Percentiles rank a stretch among this genome's conserved stretches.
phyloP scores from a whole-genome alignment of 2,797 vertebrate genomes.

The Pyrrhura leucotis region DNA sequence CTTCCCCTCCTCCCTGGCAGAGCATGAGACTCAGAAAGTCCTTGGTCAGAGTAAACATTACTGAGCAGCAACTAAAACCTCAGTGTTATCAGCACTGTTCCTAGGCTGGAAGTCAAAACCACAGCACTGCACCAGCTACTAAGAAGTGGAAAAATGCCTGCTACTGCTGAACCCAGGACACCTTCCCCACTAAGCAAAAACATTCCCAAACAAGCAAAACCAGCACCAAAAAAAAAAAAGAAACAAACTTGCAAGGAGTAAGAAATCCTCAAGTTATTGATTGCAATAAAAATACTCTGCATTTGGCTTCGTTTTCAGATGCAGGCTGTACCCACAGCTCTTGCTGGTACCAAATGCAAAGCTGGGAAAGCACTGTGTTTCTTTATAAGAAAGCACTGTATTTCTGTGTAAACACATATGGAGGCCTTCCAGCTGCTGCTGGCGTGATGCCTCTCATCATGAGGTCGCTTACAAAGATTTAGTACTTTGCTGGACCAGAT shows the following conservation, averaged over 20 bases:
- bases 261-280: neutral
- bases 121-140: too few species aligned
- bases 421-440: neutral
- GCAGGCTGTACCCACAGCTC: neutral
- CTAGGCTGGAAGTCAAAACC: too few species aligned
- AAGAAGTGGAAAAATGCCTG: too few species aligned
- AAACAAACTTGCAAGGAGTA: neutral
- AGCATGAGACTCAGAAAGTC: too few species aligned
- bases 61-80: too few species aligned
- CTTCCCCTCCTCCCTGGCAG: too few species aligned
- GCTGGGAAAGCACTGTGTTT: neutral
- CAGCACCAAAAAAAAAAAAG: neutral
- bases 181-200: neutral
- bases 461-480: neutral
- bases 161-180: too few species aligned
- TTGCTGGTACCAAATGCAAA: neutral
- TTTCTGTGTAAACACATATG: neutral
- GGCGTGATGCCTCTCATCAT: neutral
- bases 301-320: neutral
- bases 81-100: too few species aligned
- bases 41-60: too few species aligned
- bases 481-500: neutral
- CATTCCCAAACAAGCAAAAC: neutral
- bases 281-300: neutral
- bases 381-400: neutral